Evolutionary conservation across 2,797 vertebrate species (phyloP).

Genomic region (Sebastolobus alascanus): DNA sequence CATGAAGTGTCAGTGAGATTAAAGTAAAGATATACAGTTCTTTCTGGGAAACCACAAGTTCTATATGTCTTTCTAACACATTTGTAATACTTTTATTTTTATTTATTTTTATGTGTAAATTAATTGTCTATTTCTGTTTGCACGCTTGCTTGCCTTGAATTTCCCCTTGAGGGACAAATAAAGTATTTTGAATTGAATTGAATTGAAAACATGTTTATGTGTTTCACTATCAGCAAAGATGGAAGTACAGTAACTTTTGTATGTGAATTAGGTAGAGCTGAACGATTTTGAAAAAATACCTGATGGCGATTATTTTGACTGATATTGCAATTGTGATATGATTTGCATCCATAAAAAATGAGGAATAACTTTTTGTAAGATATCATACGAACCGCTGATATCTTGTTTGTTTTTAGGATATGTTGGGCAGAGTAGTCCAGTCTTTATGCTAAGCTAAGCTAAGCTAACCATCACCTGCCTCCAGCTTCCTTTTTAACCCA

Average conservation of each 20-base stretch:
- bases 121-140: neutral
- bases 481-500: neutral
- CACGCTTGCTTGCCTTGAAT: neutral
- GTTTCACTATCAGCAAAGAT: slow-evolving; percentile 15
- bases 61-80: neutral
- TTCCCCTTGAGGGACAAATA: neutral
- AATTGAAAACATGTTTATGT: slow-evolving; percentile 15
- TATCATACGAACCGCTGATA: too few species aligned
- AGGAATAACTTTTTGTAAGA: too few species aligned
- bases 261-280: too few species aligned
- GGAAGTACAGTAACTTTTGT: neutral
- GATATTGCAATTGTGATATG: too few species aligned
- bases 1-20: neutral
- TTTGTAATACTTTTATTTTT: too few species aligned
- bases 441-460: neutral
- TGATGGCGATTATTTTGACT: too few species aligned
- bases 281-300: too few species aligned
- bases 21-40: slow-evolving; percentile 14
- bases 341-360: too few species aligned
- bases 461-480: neutral
- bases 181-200: neutral
- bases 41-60: neutral
- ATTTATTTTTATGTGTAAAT: neutral
- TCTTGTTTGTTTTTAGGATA: too few species aligned
- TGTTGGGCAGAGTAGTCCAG: too few species aligned